Evolutionary conservation across 2,113 vertebrate species (phyloP).

Genomic region (Alectura lathami): DNA sequence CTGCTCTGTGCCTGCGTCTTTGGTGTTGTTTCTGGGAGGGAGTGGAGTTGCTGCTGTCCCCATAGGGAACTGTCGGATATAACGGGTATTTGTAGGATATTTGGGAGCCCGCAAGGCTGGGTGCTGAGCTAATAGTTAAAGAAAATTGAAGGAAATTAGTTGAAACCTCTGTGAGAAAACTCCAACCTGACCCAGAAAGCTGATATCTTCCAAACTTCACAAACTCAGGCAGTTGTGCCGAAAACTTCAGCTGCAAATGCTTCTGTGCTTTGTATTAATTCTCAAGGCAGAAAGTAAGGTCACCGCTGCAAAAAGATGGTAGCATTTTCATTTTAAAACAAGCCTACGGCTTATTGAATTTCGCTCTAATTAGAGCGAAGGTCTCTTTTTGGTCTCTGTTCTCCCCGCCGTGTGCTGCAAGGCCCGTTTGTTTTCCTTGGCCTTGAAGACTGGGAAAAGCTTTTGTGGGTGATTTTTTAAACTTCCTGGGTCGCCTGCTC

Average conservation of each 20-base stretch:
- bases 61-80: not conserved
- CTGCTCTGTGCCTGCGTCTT: not conserved
- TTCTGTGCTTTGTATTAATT: slow-evolving; percentile 27
- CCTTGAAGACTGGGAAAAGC: not conserved
- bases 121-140: not conserved
- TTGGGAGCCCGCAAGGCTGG: not conserved
- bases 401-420: not conserved
- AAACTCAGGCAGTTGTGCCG: not conserved
- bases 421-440: not conserved
- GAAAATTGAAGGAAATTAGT: not conserved
- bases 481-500: not conserved
- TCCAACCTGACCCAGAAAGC: not conserved
- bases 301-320: slow-evolving; percentile 9
- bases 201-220: not conserved
- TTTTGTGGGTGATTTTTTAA: not conserved
- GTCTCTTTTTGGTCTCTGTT: not conserved
- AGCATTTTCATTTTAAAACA: slow-evolving; percentile 55
- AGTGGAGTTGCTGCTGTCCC: not conserved
- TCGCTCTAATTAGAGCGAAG: slow-evolving; percentile 43
- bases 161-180: not conserved
- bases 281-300: slow-evolving; percentile 46
- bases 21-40: accelerated
- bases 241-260: slow-evolving; percentile 6
- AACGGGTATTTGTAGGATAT: not conserved
- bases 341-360: slow-evolving; percentile 35